Evolutionary conservation across 2,113 vertebrate species (phyloP).

Genomic region (Rostratula benghalensis): DNA sequence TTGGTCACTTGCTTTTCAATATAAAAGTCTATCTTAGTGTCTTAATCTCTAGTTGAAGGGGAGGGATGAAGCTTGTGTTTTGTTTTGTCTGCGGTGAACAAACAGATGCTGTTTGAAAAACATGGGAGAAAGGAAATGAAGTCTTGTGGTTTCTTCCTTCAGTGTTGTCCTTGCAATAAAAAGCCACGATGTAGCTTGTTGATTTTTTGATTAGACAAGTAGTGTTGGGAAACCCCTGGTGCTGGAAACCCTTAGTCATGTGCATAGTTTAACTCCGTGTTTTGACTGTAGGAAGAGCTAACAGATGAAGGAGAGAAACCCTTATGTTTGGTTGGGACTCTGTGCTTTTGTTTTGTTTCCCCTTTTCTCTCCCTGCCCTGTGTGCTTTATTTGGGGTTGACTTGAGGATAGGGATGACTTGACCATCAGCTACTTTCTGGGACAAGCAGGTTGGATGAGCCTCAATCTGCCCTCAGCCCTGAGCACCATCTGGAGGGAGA

Average conservation of each 20-base stretch:
- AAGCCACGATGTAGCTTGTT: neutral
- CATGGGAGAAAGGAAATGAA: conserved; percentile 28
- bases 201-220: conserved; percentile 34
- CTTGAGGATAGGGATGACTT: neutral
- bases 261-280: neutral
- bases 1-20: neutral
- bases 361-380: neutral
- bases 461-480: neutral
- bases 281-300: neutral
- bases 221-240: neutral
- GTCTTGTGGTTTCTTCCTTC: neutral
- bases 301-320: neutral
- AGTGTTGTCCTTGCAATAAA: neutral
- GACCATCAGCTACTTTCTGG: accelerated
- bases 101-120: conserved; percentile 33
- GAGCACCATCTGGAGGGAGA: neutral
- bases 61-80: neutral
- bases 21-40: neutral
- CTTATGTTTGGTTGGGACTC: neutral
- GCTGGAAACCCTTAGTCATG: neutral
- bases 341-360: neutral
- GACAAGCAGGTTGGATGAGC: neutral
- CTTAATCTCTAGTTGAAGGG: conserved; percentile 27
- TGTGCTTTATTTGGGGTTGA: neutral
- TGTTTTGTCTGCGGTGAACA: conserved; percentile 18